A percentile compares a stretch with the other conserved stretches of the same genome.
Conservation (phyloP, 1,140 invertebrate species). For the Cotesia glomerata region DNA sequence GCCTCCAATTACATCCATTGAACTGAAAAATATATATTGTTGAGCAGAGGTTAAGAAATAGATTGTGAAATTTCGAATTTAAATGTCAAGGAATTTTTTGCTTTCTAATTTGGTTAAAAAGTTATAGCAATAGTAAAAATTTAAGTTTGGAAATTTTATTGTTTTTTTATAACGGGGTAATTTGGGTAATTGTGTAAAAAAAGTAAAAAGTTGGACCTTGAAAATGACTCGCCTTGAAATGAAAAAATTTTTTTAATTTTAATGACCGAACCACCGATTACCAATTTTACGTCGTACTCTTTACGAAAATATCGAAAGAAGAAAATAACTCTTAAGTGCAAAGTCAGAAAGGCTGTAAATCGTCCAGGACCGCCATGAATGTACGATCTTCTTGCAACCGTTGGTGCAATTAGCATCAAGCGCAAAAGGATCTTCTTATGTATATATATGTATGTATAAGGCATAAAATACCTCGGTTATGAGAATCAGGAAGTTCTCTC, state of each 20-base stretch:
- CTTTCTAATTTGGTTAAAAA: too few species aligned
- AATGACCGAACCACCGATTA: neutral
- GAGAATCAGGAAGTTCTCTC: slow-evolving; percentile 6
- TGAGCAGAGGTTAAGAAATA: too few species aligned
- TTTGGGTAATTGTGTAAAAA: too few species aligned
- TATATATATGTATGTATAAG: neutral
- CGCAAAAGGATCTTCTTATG: neutral
- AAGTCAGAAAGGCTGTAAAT: neutral
- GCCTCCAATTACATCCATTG: too few species aligned
- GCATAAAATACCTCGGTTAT: neutral
- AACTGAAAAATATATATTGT: too few species aligned
- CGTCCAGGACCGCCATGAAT: neutral
- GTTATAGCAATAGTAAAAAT: too few species aligned
- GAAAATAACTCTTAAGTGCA: neutral
- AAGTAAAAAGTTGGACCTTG: too few species aligned
- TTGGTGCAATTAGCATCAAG: neutral
- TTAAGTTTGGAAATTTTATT: too few species aligned
- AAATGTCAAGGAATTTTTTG: too few species aligned
- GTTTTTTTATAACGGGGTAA: too few species aligned
- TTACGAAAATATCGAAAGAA: slow-evolving; percentile 1
- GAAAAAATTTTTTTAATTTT: neutral
- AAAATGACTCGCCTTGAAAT: too few species aligned
- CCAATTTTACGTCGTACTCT: neutral
- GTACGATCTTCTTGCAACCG: slow-evolving; percentile 2
- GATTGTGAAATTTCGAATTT: too few species aligned